Evolutionary conservation across 2,888 invertebrate species (phyloP), one percentile per base, ranked within the genome.

Genomic region (Dryobotodes eremita): DNA sequence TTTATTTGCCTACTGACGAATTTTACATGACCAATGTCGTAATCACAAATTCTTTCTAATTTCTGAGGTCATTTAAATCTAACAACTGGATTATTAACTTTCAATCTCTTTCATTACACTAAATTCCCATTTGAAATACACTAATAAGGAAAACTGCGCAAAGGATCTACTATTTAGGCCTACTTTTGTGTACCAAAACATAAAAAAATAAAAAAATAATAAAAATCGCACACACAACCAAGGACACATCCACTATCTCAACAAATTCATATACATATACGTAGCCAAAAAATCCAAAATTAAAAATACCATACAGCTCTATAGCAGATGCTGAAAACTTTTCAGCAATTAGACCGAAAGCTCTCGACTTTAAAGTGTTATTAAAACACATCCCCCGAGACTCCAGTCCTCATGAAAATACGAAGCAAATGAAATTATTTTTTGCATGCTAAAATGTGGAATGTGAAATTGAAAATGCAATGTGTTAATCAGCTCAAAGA

Each of bases 261-360:
- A 1, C 20, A 50, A 70, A 80, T 76, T 26, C 17, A 17, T 31
- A 31, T 10, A 64, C n/a, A n/a, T 10, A 64, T 31, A n/a, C 48
- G 0, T 8, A 42, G 61, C 31, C 59, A 11, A 70, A 80, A 57
- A 71, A 65, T 23, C 1, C 15, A 75, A 80, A 80, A 64, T 71
- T 78, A 73, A 83, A 74, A 81, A 66, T 71, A 77, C 65, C 73
- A 61, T 61, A 69, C 66, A 71, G 26, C 71, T 66, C 36, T 70
- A 68, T 75, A 82, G 42, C 65, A 72, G 71, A 80, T 64, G 65
- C 71, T 76, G 59, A 77, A 85, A 81, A 83, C 68, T 88, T 91
- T 90, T 86, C 83, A 83, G 87, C 91, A 92, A 92, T 90, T 91
- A 91, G 82, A 88, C 77, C 80, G 57, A 91, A 89, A 88, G 88